Conservation (phyloP, 2,797 vertebrate species). For the Melanogrammus aeglefinus region DNA sequence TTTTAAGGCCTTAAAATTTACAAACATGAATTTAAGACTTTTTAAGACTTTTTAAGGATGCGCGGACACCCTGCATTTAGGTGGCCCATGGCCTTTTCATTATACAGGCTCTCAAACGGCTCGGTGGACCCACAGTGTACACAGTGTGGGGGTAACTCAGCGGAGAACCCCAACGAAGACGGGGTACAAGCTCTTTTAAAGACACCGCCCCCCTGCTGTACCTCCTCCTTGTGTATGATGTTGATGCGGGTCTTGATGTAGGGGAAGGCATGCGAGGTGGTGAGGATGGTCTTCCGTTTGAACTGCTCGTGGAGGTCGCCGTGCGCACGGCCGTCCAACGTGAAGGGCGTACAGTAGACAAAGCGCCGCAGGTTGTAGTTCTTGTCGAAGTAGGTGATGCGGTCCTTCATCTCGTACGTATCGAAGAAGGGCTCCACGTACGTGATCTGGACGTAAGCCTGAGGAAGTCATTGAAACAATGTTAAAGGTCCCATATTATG, state of each 20-base stretch:
- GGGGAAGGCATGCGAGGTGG: constrained; percentile 94
- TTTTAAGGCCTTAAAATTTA: no score
- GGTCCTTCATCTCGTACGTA: constrained; percentile 98
- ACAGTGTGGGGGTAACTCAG: background rate
- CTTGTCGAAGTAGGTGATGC: constrained; percentile 98
- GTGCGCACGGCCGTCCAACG: constrained; percentile 92
- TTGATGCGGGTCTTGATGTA: constrained; percentile 99
- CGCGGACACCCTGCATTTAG: no score
- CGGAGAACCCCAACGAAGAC: no score
- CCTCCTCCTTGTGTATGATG: constrained; percentile 98
- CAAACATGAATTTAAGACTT: no score
- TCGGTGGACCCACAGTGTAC: background rate
- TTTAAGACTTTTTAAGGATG: no score
- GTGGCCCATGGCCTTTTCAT: no score
- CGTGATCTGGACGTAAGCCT: constrained; percentile 97
- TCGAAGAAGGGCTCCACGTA: constrained; percentile 98
- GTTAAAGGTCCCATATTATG: no score
- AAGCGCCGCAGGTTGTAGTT: constrained; percentile 97
- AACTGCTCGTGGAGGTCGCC: constrained; percentile 96
- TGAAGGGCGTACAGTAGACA: constrained; percentile 98
- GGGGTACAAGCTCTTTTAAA: background rate
- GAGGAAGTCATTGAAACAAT: constrained; percentile 17
- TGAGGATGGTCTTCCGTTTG: constrained; percentile 97
- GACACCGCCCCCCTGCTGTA: constrained; percentile 48
- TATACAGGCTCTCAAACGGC: background rate